phyloP scores from a whole-genome alignment of 2,797 vertebrate genomes.

The Babyrousa celebensis region DNA sequence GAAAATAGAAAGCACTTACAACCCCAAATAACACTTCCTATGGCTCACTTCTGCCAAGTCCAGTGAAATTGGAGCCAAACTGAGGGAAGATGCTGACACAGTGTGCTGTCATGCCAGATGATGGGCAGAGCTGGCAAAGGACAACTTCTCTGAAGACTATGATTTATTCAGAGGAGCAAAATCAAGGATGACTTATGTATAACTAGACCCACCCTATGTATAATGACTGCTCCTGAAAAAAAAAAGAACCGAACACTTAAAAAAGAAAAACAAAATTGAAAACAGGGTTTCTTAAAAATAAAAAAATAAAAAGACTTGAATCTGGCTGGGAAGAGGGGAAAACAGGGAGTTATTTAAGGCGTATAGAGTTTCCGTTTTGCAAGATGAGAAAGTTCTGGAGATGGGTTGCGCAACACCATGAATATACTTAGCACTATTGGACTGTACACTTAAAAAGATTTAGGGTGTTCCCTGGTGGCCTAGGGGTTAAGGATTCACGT shows the following conservation, averaged over 20 bases:
- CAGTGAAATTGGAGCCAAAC: neutral
- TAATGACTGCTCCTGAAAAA: neutral
- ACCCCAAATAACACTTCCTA: neutral
- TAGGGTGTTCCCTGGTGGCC: no score
- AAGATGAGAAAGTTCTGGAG: neutral
- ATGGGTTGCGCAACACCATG: neutral
- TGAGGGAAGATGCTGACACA: neutral
- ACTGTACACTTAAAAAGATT: neutral
- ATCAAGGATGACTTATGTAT: neutral
- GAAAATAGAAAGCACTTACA: constrained; percentile 14
- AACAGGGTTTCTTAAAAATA: constrained; percentile 43
- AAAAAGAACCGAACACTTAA: neutral
- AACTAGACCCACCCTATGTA: neutral
- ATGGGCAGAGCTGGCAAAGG: neutral
- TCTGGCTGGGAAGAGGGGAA: neutral
- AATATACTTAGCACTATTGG: neutral
- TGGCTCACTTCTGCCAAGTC: neutral
- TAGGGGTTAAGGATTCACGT: no score
- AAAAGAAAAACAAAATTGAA: constrained; percentile 16
- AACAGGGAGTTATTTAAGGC: neutral
- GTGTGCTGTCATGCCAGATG: neutral
- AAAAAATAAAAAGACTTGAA: neutral
- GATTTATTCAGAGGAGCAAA: neutral
- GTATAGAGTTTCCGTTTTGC: constrained; percentile 17
- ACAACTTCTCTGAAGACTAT: neutral